phyloP scores from a whole-genome alignment of 2,797 vertebrate species.

The Sitta carolinensis region DNA sequence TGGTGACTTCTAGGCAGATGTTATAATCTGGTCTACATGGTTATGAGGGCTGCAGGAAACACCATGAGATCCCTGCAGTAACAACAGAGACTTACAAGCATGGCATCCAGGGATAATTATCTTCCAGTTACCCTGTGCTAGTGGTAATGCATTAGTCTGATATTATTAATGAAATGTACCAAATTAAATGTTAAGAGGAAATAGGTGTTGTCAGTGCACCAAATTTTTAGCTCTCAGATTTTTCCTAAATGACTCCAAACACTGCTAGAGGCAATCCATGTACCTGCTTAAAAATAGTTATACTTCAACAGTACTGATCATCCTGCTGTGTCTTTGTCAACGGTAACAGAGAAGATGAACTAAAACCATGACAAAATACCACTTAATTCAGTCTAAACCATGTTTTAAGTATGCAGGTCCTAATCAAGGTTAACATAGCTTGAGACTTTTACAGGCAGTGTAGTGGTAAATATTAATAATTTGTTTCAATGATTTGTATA shows the following conservation, averaged over 20 bases:
- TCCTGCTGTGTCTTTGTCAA: neutral
- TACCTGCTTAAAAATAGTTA: neutral
- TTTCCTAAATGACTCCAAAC: neutral
- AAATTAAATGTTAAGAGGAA: constrained; percentile 18
- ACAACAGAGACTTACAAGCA: neutral
- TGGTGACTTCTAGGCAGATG: neutral
- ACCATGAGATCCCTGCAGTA: neutral
- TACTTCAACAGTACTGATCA: neutral
- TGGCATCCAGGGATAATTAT: neutral
- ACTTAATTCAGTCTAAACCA: neutral
- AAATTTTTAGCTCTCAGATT: neutral
- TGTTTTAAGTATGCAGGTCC: neutral
- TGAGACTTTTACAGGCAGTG: neutral
- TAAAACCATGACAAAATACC: neutral
- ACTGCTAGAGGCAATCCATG: neutral
- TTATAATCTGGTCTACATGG: neutral
- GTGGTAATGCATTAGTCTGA: neutral
- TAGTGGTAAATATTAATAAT: neutral
- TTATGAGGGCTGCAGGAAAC: neutral
- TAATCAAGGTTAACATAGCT: neutral
- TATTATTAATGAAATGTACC: neutral
- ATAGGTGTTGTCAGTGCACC: neutral
- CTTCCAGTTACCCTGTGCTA: neutral
- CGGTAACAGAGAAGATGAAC: neutral
- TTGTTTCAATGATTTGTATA: neutral